phyloP scores from a whole-genome alignment of 2,113 vertebrate genomes.

The Vicugna pacos region DNA sequence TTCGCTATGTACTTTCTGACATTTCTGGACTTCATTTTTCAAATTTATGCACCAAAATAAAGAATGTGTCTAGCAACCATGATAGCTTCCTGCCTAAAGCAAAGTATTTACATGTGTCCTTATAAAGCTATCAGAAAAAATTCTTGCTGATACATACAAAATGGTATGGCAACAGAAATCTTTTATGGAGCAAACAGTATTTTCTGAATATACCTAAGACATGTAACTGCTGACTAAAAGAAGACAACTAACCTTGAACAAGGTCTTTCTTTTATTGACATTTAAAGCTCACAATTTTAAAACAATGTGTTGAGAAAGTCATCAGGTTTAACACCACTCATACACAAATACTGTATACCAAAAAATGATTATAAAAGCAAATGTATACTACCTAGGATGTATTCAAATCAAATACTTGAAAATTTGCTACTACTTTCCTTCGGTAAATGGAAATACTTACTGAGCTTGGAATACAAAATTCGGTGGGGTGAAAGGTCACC shows the following conservation, averaged over 20 bases:
- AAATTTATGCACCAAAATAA: constrained; percentile 82
- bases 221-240: constrained; percentile 63
- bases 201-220: constrained; percentile 64
- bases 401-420: not conserved
- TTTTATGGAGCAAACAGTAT: constrained; percentile 64
- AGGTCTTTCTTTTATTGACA: constrained; percentile 67
- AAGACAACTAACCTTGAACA: constrained; percentile 75
- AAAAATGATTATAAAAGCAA: constrained; percentile 22
- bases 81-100: constrained; percentile 79
- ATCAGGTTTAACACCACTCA: not conserved
- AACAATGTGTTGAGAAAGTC: not conserved
- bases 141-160: constrained; percentile 80
- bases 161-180: constrained; percentile 70
- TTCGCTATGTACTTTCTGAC: constrained; percentile 77
- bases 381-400: not conserved
- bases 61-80: constrained; percentile 71
- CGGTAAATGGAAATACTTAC: not conserved
- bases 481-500: not conserved
- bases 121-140: constrained; percentile 77
- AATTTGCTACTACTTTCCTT: not conserved
- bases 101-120: constrained; percentile 80
- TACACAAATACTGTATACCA: not conserved
- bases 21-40: constrained; percentile 83
- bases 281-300: constrained; percentile 59
- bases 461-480: not conserved